Base-by-base conservation (phyloP, 2,888 invertebrate genomes). In the Osmoderma eremita region DNA sequence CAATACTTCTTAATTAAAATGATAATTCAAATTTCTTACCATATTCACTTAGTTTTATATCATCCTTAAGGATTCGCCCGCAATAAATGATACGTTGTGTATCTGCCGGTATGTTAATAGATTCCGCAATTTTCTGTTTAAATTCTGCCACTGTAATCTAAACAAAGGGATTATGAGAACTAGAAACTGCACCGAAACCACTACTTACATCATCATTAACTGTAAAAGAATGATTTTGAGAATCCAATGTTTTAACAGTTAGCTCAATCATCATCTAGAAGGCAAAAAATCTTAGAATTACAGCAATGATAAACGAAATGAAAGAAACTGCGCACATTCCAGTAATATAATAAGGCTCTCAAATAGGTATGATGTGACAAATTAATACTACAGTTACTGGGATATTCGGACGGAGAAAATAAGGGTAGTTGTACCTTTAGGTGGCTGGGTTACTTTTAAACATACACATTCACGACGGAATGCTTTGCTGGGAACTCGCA, bases 81-180 rank as follows among this genome's bases (percentile, higher is more conserved):
- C 94, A 94, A 80, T 94, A 97, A 75, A 98, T 98, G 41, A 98
- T 88, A 67, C 97, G 88, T 80, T 97, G 97, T 53, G 91, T 88
- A 69, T 91, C 91, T 5, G 91, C 89, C 20, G 92, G 87, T 74
- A 97, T 91, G 67, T 87, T 89, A 72, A 97, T 91, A 70, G 90
- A 87, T 58, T 90, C 90, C 3, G 89, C 88, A 71, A 95, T 91
- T 73, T 88, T 87, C 73, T 91, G 89, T 81, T 95, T 95, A 76
- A 95, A 90, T 78, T 92, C 88, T 67, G 88, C 87, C 61, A 95
- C 91, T 38, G 94, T 94, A 67, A 89, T 88, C 94, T 95, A 82
- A 66, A 76, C 10, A 30, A 6, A 10, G 30, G 6, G 30, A 30
- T 30, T 30, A 30, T 30, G 10, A 30, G 6, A 8, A 30, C 30